Conservation (phyloP, 2,113 vertebrate species). For the Colius striatus region DNA sequence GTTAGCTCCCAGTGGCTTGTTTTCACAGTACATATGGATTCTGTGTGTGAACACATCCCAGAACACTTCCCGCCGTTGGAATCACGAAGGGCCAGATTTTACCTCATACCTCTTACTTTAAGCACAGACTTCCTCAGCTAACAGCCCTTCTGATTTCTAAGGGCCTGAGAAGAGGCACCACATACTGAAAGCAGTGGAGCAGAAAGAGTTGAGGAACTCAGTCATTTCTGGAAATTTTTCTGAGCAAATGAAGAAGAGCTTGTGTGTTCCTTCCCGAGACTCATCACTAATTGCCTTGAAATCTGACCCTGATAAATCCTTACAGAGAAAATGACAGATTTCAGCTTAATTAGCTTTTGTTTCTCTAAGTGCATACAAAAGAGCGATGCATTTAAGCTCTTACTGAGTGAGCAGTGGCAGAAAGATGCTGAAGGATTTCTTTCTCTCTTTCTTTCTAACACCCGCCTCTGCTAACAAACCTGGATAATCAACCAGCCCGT, state of each 20-base stretch:
- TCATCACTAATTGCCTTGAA: constrained; percentile 49
- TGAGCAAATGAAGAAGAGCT: not conserved
- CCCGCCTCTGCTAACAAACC: not conserved
- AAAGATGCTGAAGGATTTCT: not conserved
- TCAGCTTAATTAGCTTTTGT: constrained; percentile 66
- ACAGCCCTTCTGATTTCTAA: constrained; percentile 15
- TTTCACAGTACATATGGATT: constrained; percentile 19
- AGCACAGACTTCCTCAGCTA: constrained; percentile 44
- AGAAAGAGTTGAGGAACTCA: not conserved
- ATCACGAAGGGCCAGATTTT: constrained; percentile 19
- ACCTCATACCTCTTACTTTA: constrained; percentile 23
- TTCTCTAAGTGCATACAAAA: not conserved
- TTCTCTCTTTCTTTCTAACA: not conserved
- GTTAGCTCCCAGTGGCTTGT: not conserved
- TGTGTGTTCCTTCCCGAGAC: not conserved
- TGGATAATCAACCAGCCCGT: constrained; percentile 17
- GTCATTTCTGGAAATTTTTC: not conserved
- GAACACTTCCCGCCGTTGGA: not conserved
- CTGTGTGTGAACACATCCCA: constrained; percentile 13
- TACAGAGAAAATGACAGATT: constrained; percentile 62
- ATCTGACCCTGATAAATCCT: constrained; percentile 57
- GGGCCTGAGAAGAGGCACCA: not conserved
- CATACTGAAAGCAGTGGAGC: not conserved
- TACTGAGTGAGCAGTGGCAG: not conserved
- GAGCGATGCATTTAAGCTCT: not conserved